phyloP scores from a whole-genome alignment of 37 sponge, comb jelly and placozoan genomes.

The Geodia barretti region DNA sequence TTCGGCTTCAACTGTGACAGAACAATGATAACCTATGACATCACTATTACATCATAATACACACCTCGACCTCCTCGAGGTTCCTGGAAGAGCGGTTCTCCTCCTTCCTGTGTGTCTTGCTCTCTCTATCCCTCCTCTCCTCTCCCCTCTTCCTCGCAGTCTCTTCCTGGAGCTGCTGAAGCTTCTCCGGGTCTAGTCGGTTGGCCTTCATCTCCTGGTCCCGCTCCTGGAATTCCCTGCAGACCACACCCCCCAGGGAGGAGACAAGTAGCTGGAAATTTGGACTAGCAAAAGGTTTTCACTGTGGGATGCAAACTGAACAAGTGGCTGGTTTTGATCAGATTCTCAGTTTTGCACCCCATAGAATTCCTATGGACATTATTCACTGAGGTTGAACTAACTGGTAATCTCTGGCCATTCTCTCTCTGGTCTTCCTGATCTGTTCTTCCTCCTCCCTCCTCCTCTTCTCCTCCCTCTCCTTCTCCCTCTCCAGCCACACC shows the following conservation, averaged over 20 bases:
- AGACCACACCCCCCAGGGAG: too few species aligned
- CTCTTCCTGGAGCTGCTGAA: slow-evolving; percentile 15
- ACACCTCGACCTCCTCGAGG: neutral
- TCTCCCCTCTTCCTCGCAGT: slow-evolving; percentile 27
- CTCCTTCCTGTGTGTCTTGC: slow-evolving; percentile 11
- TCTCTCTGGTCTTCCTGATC: slow-evolving; percentile 19
- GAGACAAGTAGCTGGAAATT: neutral
- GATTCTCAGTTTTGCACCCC: too few species aligned
- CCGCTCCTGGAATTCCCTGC: slow-evolving; percentile 18
- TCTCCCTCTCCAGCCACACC: slow-evolving; percentile 17
- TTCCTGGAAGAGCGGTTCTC: slow-evolving; percentile 28
- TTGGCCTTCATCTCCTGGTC: slow-evolving; percentile 27
- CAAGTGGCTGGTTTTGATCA: neutral
- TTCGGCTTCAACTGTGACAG: slow-evolving; percentile 19
- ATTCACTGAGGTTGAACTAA: too few species aligned
- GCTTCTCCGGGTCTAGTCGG: slow-evolving; percentile 29
- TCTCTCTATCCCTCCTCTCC: slow-evolving; percentile 35
- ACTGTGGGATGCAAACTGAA: neutral
- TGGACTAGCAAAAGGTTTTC: neutral
- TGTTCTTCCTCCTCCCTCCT: slow-evolving; percentile 54
- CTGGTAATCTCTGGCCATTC: slow-evolving; percentile 39
- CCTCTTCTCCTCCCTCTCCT: slow-evolving; percentile 44
- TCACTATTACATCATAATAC: neutral
- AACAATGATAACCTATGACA: neutral
- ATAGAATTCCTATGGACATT: too few species aligned